Conservation (phyloP, 2,797 vertebrate genomes). For the Alcedo quadribrachys region DNA sequence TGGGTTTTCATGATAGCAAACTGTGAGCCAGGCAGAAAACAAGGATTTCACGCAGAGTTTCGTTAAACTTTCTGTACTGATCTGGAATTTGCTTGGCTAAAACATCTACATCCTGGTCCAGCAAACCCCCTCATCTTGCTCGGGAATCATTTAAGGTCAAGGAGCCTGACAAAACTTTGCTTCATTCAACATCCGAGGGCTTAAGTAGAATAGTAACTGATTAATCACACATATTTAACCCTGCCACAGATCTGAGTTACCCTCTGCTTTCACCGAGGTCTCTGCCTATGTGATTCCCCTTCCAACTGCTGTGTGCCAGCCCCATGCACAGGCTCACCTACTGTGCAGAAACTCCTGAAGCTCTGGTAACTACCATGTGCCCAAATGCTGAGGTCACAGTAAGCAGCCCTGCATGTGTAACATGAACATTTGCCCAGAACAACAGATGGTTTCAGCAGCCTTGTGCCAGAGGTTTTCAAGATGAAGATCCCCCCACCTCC, state of each 20-base stretch:
- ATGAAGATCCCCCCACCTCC: background rate
- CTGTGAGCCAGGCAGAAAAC: background rate
- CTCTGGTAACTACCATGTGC: background rate
- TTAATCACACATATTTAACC: slow-evolving; percentile 53
- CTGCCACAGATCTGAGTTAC: background rate
- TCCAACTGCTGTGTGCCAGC: background rate
- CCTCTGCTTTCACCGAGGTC: background rate
- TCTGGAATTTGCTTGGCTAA: slow-evolving; percentile 56
- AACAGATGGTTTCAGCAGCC: slow-evolving; percentile 42
- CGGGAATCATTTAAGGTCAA: slow-evolving; percentile 66
- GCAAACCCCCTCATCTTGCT: slow-evolving; percentile 35
- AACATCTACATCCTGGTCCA: background rate
- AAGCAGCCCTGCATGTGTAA: background rate
- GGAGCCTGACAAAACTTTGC: background rate
- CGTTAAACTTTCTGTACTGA: slow-evolving; percentile 43
- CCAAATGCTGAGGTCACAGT: background rate
- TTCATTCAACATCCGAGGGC: slow-evolving; percentile 27
- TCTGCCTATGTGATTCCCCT: background rate
- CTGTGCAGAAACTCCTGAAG: background rate
- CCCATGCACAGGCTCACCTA: background rate
- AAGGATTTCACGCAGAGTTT: slow-evolving; percentile 31
- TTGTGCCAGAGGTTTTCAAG: background rate
- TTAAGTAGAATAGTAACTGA: slow-evolving; percentile 19
- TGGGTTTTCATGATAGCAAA: background rate
- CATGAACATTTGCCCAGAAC: background rate